These are phyloP conservation scores for Exephanes ischioxanthus DNA, from an alignment of 2,888 invertebrate species.

Conservation along the genomic window DNA sequence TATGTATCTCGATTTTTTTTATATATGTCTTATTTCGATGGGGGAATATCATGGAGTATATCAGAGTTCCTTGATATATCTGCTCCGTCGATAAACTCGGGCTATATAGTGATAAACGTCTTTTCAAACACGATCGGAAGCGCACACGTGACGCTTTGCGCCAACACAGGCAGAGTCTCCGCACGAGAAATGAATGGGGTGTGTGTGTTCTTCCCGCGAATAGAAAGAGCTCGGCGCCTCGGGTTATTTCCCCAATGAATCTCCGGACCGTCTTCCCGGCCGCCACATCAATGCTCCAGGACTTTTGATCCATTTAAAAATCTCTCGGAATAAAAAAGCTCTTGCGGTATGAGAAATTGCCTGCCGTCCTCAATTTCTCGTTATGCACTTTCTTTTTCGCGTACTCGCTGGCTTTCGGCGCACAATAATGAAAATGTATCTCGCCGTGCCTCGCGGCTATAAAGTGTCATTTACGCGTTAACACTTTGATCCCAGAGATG, in stretches of 20 bases:
- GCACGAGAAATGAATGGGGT: slow-evolving; percentile 11
- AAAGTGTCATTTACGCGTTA: slow-evolving; percentile 55
- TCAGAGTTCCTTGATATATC: not conserved
- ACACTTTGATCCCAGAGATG: slow-evolving; percentile 26
- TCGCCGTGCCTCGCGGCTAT: slow-evolving; percentile 42
- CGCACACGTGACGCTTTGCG: not conserved
- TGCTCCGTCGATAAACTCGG: not conserved
- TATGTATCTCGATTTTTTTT: too few species aligned
- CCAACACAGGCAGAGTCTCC: not conserved
- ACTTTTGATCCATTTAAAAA: slow-evolving; percentile 42
- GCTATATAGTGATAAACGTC: not conserved
- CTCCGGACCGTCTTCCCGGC: not conserved
- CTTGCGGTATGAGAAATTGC: slow-evolving; percentile 25
- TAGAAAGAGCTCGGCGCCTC: slow-evolving; percentile 31
- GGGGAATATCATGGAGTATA: not conserved
- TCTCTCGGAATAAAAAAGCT: slow-evolving; percentile 13
- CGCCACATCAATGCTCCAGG: not conserved
- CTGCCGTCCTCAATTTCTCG: not conserved
- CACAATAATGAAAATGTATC: slow-evolving; percentile 38
- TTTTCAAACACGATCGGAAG: not conserved
- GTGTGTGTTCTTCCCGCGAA: not conserved
- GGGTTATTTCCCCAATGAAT: slow-evolving; percentile 38
- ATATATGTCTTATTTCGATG: too few species aligned
- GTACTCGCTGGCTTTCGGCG: slow-evolving; percentile 18
- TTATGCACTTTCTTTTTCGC: slow-evolving; percentile 13